Evolutionary conservation across 2,113 vertebrate genomes (phyloP).

Genomic region (Pholis gunnellus): DNA sequence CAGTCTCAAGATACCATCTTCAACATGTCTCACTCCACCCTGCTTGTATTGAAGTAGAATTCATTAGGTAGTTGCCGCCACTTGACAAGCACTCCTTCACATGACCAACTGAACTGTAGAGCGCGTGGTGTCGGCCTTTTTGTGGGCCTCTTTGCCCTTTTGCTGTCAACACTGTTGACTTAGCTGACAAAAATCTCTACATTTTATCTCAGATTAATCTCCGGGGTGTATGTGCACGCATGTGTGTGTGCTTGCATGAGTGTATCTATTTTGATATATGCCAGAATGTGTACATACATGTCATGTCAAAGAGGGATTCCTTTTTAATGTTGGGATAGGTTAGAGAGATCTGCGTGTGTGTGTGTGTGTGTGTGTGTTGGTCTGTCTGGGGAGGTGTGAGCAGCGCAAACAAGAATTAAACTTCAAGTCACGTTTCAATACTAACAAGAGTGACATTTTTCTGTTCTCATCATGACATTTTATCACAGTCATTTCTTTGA

Average conservation of each 20-base stretch:
- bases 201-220: conserved; percentile 48
- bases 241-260: neutral
- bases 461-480: conserved; percentile 77
- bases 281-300: conserved; percentile 22
- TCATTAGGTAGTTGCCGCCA: neutral
- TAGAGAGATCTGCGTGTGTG: conserved; percentile 16
- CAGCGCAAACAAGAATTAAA: conserved; percentile 51
- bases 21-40: conserved; percentile 21
- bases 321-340: conserved; percentile 58
- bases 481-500: conserved; percentile 68
- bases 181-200: conserved; percentile 18
- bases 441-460: conserved; percentile 78
- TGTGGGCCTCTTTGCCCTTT: conserved; percentile 22
- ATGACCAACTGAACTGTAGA: neutral
- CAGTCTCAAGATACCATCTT: conserved; percentile 32
- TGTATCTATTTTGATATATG: conserved; percentile 21
- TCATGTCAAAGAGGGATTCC: conserved; percentile 42
- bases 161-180: conserved; percentile 30
- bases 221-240: neutral
- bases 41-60: conserved; percentile 32
- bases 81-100: conserved; percentile 25
- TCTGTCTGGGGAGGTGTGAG: conserved; percentile 12
- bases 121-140: neutral
- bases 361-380: neutral
- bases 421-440: conserved; percentile 67